phyloP scores from a whole-genome alignment of 2,888 invertebrate species.

The Ypsolopha sequella region DNA sequence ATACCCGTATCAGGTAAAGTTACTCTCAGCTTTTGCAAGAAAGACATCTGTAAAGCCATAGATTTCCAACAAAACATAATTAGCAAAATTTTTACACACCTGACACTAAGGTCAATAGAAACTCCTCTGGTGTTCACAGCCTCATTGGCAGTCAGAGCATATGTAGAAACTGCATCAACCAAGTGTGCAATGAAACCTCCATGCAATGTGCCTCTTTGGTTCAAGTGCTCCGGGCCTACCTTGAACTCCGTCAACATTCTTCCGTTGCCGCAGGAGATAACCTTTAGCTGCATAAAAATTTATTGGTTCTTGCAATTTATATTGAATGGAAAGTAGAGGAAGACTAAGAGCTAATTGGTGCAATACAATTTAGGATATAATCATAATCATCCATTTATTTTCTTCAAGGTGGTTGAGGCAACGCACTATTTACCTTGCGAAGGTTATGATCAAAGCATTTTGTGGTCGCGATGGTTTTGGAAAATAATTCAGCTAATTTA shows the following conservation, averaged over 20 bases:
- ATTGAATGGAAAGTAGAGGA: background rate
- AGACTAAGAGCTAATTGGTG: background rate
- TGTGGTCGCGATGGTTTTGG: slow-evolving; percentile 46
- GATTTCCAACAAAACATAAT: too few species aligned
- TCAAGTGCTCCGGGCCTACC: slow-evolving; percentile 80
- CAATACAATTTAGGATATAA: background rate
- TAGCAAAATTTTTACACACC: slow-evolving; percentile 67
- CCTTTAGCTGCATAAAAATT: slow-evolving; percentile 33
- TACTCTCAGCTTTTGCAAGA: too few species aligned
- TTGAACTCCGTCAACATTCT: slow-evolving; percentile 81
- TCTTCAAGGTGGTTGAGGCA: background rate
- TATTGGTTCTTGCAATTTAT: background rate
- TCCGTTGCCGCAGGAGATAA: slow-evolving; percentile 74
- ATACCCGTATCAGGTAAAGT: too few species aligned
- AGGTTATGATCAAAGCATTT: slow-evolving; percentile 57
- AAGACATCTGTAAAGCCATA: too few species aligned
- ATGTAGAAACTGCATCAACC: slow-evolving; percentile 79
- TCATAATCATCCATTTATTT: background rate
- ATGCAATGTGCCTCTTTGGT: slow-evolving; percentile 81
- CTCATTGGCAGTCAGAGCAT: slow-evolving; percentile 80
- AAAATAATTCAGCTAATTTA: slow-evolving; percentile 48
- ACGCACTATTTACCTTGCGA: slow-evolving; percentile 33
- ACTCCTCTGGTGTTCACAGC: slow-evolving; percentile 77
- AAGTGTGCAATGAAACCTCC: slow-evolving; percentile 89
- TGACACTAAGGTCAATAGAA: slow-evolving; percentile 85